Percentiles rank a stretch among this genome's conserved stretches.
Evolutionary conservation across 2,113 vertebrate species (phyloP).

Genomic region (Bufo bufo): DNA sequence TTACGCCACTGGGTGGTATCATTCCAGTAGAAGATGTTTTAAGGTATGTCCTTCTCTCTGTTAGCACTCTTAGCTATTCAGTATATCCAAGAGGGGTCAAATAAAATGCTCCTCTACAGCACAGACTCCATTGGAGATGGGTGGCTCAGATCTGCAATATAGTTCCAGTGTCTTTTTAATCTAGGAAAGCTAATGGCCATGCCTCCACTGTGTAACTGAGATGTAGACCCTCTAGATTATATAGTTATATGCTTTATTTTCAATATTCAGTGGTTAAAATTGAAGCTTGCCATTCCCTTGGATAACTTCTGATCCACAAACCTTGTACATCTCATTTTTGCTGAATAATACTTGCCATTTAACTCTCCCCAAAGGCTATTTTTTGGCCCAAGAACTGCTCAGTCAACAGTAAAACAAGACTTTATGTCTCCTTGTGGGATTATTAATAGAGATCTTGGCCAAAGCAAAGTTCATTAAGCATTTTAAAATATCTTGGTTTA

Average conservation of each 20-base stretch:
- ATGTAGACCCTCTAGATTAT: neutral
- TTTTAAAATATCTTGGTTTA: neutral
- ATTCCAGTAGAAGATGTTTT: neutral
- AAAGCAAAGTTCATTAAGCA: neutral
- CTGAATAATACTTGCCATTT: constrained; percentile 39
- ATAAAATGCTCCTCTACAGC: neutral
- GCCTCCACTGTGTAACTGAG: too few species aligned
- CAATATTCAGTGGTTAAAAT: neutral
- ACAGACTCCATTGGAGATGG: neutral
- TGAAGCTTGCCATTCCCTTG: neutral
- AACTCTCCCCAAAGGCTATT: constrained; percentile 12
- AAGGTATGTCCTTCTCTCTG: too few species aligned
- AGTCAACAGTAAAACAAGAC: constrained; percentile 15
- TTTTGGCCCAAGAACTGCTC: constrained; percentile 4
- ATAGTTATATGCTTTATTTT: neutral
- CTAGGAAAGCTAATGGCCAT: too few species aligned
- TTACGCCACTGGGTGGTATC: too few species aligned
- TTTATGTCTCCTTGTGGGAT: neutral
- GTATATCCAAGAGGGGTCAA: neutral
- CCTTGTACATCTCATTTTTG: neutral
- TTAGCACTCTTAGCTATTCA: too few species aligned
- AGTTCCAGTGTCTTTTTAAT: too few species aligned
- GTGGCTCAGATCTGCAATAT: neutral
- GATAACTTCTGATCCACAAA: constrained; percentile 7
- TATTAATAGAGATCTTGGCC: neutral